Percentiles rank a stretch among this genome's conserved stretches.
Evolutionary conservation across 2,113 vertebrate species (phyloP).

Genomic region (Eretmochelys imbricata): DNA sequence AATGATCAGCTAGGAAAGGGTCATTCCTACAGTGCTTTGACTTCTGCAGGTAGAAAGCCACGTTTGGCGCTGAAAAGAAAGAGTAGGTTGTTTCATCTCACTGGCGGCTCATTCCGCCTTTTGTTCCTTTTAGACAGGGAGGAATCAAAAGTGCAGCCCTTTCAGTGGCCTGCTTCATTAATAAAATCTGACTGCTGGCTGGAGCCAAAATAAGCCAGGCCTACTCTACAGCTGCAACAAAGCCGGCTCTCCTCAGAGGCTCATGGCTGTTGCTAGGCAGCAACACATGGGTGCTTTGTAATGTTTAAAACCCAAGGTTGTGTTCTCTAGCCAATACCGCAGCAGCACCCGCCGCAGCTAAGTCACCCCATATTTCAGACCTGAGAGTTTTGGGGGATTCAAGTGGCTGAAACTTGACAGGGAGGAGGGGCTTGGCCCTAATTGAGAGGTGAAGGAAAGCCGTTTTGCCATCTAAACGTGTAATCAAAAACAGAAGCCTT

Average conservation of each 20-base stretch:
- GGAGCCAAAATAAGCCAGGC: neutral
- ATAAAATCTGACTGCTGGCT: neutral
- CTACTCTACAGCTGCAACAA: constrained; percentile 11
- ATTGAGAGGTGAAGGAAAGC: rapidly evolving
- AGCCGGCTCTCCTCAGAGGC: constrained; percentile 20
- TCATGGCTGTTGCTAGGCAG: constrained; percentile 50
- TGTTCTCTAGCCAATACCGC: rapidly evolving
- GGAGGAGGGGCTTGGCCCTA: neutral
- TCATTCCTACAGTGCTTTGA: neutral
- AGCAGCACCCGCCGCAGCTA: rapidly evolving
- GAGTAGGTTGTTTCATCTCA: neutral
- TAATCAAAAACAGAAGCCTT: neutral
- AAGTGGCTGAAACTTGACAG: neutral
- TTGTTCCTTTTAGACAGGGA: neutral
- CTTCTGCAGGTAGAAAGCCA: neutral
- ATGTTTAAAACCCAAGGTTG: neutral
- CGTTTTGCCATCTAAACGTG: neutral
- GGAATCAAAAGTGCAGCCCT: constrained; percentile 24
- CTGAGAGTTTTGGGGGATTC: rapidly evolving
- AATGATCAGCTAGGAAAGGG: neutral
- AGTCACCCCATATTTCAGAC: neutral
- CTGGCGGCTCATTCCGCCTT: neutral
- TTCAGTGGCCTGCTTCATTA: neutral
- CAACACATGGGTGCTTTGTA: neutral
- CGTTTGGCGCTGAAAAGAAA: neutral